Evolutionary conservation across 2,888 invertebrate species (phyloP).

Genomic region (Rhingia campestris): DNA sequence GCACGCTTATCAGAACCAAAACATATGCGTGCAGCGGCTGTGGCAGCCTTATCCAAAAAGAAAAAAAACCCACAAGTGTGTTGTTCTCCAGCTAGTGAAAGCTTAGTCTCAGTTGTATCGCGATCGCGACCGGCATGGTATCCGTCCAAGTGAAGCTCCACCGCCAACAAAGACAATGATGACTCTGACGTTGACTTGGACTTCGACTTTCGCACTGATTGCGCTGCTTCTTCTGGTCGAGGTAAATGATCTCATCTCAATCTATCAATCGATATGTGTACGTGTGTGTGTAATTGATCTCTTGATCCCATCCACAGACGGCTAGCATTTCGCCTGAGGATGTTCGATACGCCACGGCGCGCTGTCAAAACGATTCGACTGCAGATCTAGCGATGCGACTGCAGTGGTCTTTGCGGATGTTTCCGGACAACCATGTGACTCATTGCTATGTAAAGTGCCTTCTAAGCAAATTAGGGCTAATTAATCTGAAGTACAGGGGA

Average conservation of each 20-base stretch:
- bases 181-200: conserved; percentile 25
- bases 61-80: not conserved
- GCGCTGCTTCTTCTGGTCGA: conserved; percentile 42
- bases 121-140: conserved; percentile 59
- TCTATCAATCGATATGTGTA: conserved; percentile 40
- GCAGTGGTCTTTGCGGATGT: conserved; percentile 74
- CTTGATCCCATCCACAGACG: conserved; percentile 39
- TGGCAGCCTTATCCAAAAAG: conserved; percentile 8
- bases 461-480: conserved; percentile 77
- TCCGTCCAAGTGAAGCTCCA: conserved; percentile 34
- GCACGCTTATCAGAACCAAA: conserved; percentile 57
- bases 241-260: conserved; percentile 63
- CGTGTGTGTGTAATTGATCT: conserved; percentile 44
- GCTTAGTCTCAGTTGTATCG: conserved; percentile 56
- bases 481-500: conserved; percentile 75
- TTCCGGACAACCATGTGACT: conserved; percentile 76
- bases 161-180: conserved; percentile 11
- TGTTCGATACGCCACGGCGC: conserved; percentile 72
- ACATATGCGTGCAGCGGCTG: conserved; percentile 25
- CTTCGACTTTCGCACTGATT: conserved; percentile 22
- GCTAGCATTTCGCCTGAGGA: conserved; percentile 70
- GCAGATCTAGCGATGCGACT: conserved; percentile 50
- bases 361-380: conserved; percentile 74
- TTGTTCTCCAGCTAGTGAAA: conserved; percentile 33
- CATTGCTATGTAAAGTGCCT: conserved; percentile 78